These are phyloP conservation scores for Sitta europaea DNA, from an alignment of 2,113 vertebrate genomes.

Conservation along the genomic window DNA sequence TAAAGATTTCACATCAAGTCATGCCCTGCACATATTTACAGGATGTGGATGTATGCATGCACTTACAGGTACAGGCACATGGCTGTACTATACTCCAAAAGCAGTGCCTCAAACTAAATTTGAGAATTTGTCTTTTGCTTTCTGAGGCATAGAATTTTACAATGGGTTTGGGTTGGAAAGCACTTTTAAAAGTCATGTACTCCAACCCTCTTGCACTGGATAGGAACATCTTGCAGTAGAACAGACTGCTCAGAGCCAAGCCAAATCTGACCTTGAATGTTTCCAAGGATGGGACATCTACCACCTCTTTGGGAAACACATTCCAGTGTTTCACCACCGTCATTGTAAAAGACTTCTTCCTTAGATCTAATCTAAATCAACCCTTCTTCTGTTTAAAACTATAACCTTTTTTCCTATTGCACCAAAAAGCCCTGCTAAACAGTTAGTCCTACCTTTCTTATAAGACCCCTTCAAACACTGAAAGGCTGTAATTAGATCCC, in stretches of 20 bases:
- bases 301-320: background rate
- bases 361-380: background rate
- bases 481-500: background rate
- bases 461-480: background rate
- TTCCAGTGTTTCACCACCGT: background rate
- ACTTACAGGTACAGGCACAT: background rate
- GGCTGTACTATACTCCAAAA: background rate
- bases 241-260: accelerated
- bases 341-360: background rate
- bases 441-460: background rate
- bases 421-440: background rate
- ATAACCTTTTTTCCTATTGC: background rate
- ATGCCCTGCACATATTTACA: background rate
- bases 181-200: background rate
- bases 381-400: background rate
- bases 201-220: background rate
- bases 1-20: background rate
- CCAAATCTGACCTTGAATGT: background rate
- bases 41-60: background rate
- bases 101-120: background rate
- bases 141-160: background rate
- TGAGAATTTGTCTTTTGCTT: background rate
- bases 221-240: background rate
- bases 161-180: background rate
- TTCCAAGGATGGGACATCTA: background rate